These are phyloP conservation scores for Zygogramma bicolorata DNA, from an alignment of 2,888 invertebrate species.

Conservation along the genomic window DNA sequence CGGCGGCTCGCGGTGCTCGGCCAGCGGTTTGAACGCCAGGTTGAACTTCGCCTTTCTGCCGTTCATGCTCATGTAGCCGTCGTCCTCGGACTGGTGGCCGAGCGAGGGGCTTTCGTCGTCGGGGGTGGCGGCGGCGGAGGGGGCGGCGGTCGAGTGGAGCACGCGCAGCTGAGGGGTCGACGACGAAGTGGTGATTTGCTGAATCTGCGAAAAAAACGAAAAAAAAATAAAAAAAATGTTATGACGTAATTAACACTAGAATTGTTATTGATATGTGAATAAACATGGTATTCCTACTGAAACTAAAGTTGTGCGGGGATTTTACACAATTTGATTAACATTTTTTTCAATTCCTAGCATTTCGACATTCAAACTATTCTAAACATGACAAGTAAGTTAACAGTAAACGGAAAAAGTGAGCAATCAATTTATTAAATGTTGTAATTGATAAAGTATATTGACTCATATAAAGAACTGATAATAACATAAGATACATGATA, in stretches of 20 bases:
- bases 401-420: no score
- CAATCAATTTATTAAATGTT: no score
- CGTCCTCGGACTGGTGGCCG: slow-evolving; percentile 90
- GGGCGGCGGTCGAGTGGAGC: slow-evolving; percentile 61
- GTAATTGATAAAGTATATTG: no score
- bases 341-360: no score
- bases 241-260: no score
- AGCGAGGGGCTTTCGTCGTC: slow-evolving; percentile 82
- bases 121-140: slow-evolving; percentile 64
- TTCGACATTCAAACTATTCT: no score
- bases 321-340: no score
- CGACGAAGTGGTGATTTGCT: slow-evolving; percentile 62
- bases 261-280: no score
- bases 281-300: neutral
- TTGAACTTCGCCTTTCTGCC: slow-evolving; percentile 65
- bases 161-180: slow-evolving; percentile 64
- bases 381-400: no score
- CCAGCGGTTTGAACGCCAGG: slow-evolving; percentile 75
- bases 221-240: neutral
- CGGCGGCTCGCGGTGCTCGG: slow-evolving; percentile 68
- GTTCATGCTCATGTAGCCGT: slow-evolving; percentile 94
- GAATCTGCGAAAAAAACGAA: slow-evolving; percentile 54
- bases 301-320: no score
- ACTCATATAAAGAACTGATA: no score
- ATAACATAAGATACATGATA: no score